phyloP scores from a whole-genome alignment of 2,113 vertebrate species.

The Columbina picui region DNA sequence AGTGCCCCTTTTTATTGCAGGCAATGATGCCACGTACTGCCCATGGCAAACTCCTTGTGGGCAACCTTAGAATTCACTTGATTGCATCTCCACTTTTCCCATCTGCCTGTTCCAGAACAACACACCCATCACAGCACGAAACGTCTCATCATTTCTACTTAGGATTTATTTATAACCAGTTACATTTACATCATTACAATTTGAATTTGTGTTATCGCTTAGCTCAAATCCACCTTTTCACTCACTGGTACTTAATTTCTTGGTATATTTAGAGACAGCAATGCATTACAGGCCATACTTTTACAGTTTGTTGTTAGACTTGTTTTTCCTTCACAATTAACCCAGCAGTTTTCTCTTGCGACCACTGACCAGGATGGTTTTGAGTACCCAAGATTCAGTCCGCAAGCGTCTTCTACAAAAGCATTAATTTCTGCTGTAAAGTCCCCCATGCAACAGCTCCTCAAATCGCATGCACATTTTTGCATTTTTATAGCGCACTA shows the following conservation, averaged over 20 bases:
- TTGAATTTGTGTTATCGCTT: neutral
- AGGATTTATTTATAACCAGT: neutral
- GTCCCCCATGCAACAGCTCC: neutral
- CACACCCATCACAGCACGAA: neutral
- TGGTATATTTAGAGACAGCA: neutral
- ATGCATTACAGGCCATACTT: neutral
- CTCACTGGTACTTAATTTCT: neutral
- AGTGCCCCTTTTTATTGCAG: neutral
- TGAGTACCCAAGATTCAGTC: neutral
- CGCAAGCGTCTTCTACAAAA: neutral
- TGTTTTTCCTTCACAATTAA: neutral
- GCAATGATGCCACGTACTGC: fast-evolving
- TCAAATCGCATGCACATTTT: neutral
- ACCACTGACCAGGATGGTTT: neutral
- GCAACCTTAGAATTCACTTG: neutral
- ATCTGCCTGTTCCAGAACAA: neutral
- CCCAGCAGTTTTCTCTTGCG: neutral
- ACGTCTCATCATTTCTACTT: neutral
- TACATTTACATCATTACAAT: neutral
- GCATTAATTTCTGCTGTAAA: neutral
- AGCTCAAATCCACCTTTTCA: neutral
- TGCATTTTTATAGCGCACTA: neutral
- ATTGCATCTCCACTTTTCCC: neutral
- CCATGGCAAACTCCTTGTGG: neutral
- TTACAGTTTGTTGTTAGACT: neutral